phyloP scores from a whole-genome alignment of 2,888 invertebrate species.

The Caenorhabditis japonica region DNA sequence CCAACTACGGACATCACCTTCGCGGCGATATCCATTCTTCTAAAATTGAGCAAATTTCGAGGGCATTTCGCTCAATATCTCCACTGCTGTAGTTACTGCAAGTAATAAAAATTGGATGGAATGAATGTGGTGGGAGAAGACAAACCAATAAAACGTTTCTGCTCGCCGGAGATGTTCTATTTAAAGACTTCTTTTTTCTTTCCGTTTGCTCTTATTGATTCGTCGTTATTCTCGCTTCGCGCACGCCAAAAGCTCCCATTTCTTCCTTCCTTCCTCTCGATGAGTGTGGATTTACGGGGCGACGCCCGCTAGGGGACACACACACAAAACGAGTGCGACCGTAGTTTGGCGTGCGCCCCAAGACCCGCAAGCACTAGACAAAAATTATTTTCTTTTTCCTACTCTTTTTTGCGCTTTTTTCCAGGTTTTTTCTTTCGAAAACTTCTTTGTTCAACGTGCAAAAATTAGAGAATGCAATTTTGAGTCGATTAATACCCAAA shows the following conservation, averaged over 20 bases:
- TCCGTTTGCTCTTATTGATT: slow-evolving; percentile 45
- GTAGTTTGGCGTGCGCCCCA: slow-evolving; percentile 14
- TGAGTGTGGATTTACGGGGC: slow-evolving; percentile 44
- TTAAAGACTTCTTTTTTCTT: slow-evolving; percentile 26
- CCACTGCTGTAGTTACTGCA: not conserved
- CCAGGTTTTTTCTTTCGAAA: not conserved
- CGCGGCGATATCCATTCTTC: slow-evolving; percentile 47
- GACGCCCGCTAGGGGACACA: slow-evolving; percentile 2
- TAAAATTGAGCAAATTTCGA: slow-evolving; percentile 1
- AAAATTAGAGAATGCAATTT: slow-evolving; percentile 6
- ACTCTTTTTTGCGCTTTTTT: slow-evolving; percentile 33
- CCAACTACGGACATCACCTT: slow-evolving; percentile 47
- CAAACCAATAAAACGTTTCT: slow-evolving; percentile 6
- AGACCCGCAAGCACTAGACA: slow-evolving; percentile 1
- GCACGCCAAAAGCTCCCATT: slow-evolving; percentile 1
- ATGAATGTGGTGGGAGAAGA: not conserved
- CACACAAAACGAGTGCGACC: slow-evolving; percentile 35
- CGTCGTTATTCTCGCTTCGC: slow-evolving; percentile 27
- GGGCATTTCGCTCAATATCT: not conserved
- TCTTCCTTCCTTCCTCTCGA: slow-evolving; percentile 3
- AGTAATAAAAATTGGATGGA: slow-evolving; percentile 14
- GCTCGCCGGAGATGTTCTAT: slow-evolving; percentile 14
- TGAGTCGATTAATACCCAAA: slow-evolving; percentile 1
- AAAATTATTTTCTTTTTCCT: slow-evolving; percentile 21
- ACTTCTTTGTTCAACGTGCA: not conserved